Evolutionary conservation across 2,888 invertebrate genomes (phyloP).

Genomic region (Bombyx huttoni): DNA sequence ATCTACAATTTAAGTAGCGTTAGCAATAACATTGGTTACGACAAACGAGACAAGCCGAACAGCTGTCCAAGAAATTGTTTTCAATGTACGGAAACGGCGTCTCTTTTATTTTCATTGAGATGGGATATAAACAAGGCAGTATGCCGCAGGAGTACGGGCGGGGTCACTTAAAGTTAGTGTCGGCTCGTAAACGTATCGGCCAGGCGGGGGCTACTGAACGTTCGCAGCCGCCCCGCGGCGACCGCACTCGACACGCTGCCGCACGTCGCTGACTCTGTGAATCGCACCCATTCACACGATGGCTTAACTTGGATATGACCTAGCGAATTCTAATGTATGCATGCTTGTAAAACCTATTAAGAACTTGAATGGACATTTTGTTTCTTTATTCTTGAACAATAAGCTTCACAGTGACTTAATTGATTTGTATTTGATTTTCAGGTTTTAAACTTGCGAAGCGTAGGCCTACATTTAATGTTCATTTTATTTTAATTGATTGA

Average conservation of each 20-base stretch:
- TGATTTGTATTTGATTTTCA: too few species aligned
- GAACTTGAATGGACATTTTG: neutral
- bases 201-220: slow-evolving; percentile 40
- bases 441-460: too few species aligned
- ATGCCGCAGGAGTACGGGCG: slow-evolving; percentile 50
- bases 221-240: slow-evolving; percentile 59
- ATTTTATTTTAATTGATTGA: too few species aligned
- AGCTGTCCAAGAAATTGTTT: slow-evolving; percentile 16
- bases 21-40: neutral
- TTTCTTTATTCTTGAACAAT: too few species aligned
- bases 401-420: too few species aligned
- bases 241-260: slow-evolving; percentile 68
- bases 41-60: neutral
- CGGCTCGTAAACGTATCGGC: slow-evolving; percentile 68
- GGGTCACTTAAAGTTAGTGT: slow-evolving; percentile 66
- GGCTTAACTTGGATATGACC: slow-evolving; percentile 32
- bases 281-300: slow-evolving; percentile 65
- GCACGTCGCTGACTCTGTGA: slow-evolving; percentile 66
- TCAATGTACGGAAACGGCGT: slow-evolving; percentile 24
- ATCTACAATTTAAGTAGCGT: neutral
- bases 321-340: slow-evolving; percentile 4
- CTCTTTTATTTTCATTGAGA: slow-evolving; percentile 56
- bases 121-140: slow-evolving; percentile 56
- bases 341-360: slow-evolving; percentile 3
- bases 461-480: too few species aligned